A percentile compares a stretch with the other conserved stretches of the same genome.
Conservation (phyloP, 1,140 invertebrate species). For the Pseudomyrmex gracilis region DNA sequence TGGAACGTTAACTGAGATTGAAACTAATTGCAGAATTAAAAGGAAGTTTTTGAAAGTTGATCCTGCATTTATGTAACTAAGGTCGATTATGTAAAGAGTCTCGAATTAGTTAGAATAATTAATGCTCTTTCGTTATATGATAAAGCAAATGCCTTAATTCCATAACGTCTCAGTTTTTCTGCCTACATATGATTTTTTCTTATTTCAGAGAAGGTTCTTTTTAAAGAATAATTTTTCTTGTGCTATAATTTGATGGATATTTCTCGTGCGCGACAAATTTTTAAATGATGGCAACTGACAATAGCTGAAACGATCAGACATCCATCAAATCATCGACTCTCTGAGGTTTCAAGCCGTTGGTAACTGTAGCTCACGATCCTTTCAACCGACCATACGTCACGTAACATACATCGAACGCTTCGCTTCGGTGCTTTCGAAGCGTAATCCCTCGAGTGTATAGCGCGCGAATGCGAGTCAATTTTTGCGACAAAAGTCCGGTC, state of each 20-base stretch:
- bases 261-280: not conserved
- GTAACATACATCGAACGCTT: constrained; percentile 51
- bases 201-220: not conserved
- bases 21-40: constrained; percentile 55
- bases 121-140: not conserved
- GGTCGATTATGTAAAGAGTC: constrained; percentile 29
- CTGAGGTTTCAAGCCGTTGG: constrained; percentile 41
- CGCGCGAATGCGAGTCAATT: constrained; percentile 43
- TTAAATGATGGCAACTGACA: constrained; percentile 22
- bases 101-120: constrained; percentile 41
- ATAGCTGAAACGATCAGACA: constrained; percentile 10
- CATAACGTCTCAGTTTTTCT: not conserved
- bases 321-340: constrained; percentile 51
- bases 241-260: not conserved
- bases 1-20: constrained; percentile 44
- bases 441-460: constrained; percentile 52
- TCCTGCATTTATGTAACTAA: constrained; percentile 23
- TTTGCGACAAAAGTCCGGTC: constrained; percentile 55
- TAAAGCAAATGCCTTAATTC: not conserved
- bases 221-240: not conserved
- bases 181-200: not conserved
- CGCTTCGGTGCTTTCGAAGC: constrained; percentile 49
- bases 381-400: constrained; percentile 52
- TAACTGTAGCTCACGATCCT: constrained; percentile 43
- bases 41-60: constrained; percentile 44